Conservation (phyloP, 2,888 invertebrate genomes). For the Volucella inanis region DNA sequence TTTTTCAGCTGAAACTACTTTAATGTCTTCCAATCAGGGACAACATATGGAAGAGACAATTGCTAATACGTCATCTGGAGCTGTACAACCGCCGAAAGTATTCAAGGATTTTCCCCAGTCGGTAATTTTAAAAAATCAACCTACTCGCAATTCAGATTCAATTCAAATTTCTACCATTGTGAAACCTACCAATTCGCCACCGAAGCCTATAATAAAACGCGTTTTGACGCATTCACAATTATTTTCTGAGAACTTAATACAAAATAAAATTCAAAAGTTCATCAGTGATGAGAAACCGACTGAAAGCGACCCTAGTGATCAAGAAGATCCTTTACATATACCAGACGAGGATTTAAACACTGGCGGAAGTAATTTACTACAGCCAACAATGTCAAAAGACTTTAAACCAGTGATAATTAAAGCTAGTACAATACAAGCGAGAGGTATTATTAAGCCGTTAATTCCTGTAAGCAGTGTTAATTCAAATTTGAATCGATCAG, state of each 20-base stretch:
- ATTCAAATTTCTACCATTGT: not conserved
- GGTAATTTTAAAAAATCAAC: not conserved
- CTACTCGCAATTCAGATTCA: not conserved
- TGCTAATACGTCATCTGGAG: not conserved
- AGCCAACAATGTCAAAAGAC: conserved; percentile 28
- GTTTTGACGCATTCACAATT: not conserved
- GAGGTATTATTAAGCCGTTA: not conserved
- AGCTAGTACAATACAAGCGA: not conserved
- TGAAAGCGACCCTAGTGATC: not conserved
- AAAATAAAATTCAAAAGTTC: not conserved
- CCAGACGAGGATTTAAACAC: not conserved
- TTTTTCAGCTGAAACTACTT: no score
- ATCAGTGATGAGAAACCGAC: not conserved
- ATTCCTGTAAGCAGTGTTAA: conserved; percentile 4
- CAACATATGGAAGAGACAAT: no score
- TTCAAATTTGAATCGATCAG: conserved; percentile 23
- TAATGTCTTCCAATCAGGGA: no score
- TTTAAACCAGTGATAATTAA: conserved; percentile 17
- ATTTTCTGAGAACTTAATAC: not conserved
- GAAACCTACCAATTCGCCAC: not conserved
- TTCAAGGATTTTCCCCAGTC: not conserved
- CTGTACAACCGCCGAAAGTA: not conserved
- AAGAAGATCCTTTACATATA: conserved; percentile 50
- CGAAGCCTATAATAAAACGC: not conserved
- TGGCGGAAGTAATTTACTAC: not conserved